Evolutionary conservation across 30 jellyfish, hydroid and myxozoan species (phyloP).

Genomic region (Cassiopea andromeda): DNA sequence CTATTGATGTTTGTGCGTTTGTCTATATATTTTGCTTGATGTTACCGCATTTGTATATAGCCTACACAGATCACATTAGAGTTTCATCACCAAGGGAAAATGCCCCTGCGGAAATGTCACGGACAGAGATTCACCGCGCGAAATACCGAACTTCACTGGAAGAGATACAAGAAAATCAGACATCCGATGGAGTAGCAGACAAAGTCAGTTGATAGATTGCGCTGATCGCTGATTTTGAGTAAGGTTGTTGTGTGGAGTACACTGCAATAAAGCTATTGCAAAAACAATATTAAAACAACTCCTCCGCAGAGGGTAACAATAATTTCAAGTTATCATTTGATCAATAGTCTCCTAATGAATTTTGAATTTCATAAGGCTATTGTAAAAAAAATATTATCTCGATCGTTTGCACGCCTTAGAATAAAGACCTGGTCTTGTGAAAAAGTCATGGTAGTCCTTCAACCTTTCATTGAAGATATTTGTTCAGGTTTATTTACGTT

Average conservation of each 20-base stretch:
- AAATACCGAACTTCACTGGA: neutral
- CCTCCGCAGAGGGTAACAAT: no score
- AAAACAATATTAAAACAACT: no score
- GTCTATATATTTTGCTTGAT: constrained; percentile 72
- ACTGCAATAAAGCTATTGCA: no score
- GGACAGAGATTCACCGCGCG: neutral
- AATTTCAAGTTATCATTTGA: no score
- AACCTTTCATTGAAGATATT: neutral
- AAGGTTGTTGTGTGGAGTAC: no score
- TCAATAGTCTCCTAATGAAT: no score
- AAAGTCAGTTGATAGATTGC: neutral
- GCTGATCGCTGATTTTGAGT: neutral
- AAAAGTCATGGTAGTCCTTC: neutral
- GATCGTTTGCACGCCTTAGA: no score
- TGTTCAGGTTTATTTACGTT: neutral
- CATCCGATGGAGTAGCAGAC: neutral
- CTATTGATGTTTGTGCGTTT: constrained; percentile 77
- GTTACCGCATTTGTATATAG: constrained; percentile 67
- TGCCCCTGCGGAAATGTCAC: constrained; percentile 6
- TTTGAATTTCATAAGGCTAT: no score
- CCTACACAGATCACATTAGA: constrained; percentile 6
- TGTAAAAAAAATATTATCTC: no score
- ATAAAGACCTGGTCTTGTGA: no score
- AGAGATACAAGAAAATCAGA: neutral
- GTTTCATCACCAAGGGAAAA: constrained; percentile 50